A percentile compares a stretch with the other conserved stretches of the same genome.
Evolutionary conservation across 2,113 vertebrate genomes (phyloP).

Genomic region (Stomatorhinus ivindoensis): DNA sequence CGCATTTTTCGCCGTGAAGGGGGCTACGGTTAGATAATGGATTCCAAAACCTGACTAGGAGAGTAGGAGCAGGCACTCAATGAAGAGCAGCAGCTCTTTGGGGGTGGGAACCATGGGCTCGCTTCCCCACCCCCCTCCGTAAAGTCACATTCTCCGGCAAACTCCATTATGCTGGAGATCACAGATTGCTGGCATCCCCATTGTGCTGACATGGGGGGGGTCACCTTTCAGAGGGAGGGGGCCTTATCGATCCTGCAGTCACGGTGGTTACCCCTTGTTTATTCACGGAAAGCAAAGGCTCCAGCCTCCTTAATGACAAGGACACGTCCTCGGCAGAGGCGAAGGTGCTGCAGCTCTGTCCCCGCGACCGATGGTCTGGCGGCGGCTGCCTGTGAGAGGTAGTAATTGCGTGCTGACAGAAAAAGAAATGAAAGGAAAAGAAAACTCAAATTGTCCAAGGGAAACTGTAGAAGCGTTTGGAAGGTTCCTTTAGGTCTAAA

Average conservation of each 20-base stretch:
- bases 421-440: not conserved
- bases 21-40: not conserved
- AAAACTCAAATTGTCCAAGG: not conserved
- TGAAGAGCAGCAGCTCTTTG: not conserved
- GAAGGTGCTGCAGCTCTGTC: not conserved
- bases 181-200: not conserved
- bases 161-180: not conserved
- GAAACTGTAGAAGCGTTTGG: not conserved
- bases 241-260: not conserved
- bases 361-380: not conserved
- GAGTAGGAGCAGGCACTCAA: not conserved
- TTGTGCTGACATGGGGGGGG: not conserved
- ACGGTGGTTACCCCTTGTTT: not conserved
- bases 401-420: slow-evolving; percentile 1
- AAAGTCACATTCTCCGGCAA: not conserved
- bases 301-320: not conserved
- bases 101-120: no score
- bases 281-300: not conserved
- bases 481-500: not conserved
- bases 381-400: not conserved
- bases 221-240: not conserved
- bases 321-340: not conserved
- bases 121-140: not conserved
- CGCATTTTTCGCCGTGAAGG: not conserved
- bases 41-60: not conserved